Evolutionary conservation across 2,113 vertebrate species (phyloP).

Genomic region (Oxygymnocypris stewartii): DNA sequence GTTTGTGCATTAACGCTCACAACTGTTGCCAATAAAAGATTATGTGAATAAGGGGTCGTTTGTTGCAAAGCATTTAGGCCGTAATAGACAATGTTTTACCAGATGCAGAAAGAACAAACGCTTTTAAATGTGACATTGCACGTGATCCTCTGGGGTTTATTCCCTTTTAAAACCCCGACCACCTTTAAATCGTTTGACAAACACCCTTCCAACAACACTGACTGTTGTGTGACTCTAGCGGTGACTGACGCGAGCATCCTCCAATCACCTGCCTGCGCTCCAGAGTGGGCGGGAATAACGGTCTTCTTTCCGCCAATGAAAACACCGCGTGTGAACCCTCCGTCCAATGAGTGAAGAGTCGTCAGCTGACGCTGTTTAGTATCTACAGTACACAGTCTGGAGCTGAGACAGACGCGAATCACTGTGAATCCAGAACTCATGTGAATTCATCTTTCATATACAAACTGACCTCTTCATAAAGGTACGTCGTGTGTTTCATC

Average conservation of each 20-base stretch:
- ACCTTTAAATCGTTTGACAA: background rate
- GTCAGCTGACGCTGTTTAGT: slow-evolving; percentile 48
- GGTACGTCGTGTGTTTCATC: slow-evolving; percentile 58
- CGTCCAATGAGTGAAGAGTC: slow-evolving; percentile 63
- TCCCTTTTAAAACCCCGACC: background rate
- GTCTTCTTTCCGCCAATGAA: slow-evolving; percentile 58
- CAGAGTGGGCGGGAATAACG: slow-evolving; percentile 52
- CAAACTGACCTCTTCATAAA: slow-evolving; percentile 22
- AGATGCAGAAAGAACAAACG: background rate
- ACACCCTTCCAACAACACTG: slow-evolving; percentile 36
- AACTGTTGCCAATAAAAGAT: background rate
- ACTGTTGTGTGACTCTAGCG: background rate
- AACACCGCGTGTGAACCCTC: background rate
- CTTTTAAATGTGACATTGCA: background rate
- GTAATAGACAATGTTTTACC: background rate
- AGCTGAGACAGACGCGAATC: slow-evolving; percentile 25
- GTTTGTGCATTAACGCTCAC: background rate
- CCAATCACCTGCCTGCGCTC: slow-evolving; percentile 48
- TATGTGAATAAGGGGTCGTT: background rate
- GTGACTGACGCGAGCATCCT: slow-evolving; percentile 30
- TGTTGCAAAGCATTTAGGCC: background rate
- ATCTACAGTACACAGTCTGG: slow-evolving; percentile 45
- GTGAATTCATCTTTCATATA: background rate
- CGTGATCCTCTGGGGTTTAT: background rate
- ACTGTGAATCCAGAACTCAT: slow-evolving; percentile 45